A percentile compares a stretch with the other conserved stretches of the same genome.
Evolutionary conservation across 2,797 vertebrate species (phyloP).

Genomic region (Argya squamiceps): DNA sequence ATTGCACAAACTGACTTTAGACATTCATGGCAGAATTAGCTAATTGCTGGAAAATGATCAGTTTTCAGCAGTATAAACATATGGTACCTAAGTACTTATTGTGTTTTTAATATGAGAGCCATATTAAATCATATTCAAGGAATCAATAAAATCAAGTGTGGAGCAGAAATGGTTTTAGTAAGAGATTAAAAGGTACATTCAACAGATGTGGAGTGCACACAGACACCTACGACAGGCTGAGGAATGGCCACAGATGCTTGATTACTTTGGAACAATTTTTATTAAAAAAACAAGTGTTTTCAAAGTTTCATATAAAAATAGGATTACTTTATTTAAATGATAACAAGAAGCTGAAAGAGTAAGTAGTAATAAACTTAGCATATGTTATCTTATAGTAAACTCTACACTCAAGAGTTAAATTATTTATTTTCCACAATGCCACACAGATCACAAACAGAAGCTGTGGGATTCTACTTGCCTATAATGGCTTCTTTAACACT

Average conservation of each 20-base stretch:
- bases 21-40: not conserved
- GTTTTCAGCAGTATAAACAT: not conserved
- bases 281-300: not conserved
- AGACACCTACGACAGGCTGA: not conserved
- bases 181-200: not conserved
- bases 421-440: not conserved
- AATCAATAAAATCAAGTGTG: not conserved
- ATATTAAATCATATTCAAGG: not conserved
- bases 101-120: not conserved
- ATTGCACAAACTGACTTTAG: not conserved
- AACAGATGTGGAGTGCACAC: not conserved
- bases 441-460: not conserved
- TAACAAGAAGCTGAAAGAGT: not conserved
- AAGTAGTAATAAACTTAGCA: not conserved
- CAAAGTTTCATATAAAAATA: not conserved
- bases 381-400: not conserved
- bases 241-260: not conserved
- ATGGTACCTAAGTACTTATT: not conserved
- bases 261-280: not conserved
- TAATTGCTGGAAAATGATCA: not conserved
- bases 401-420: not conserved
- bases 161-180: not conserved
- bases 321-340: not conserved
- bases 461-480: conserved; percentile 76
- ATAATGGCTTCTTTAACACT: conserved; percentile 83